Conservation (phyloP, 2,797 vertebrate genomes). For the Labroides dimidiatus region DNA sequence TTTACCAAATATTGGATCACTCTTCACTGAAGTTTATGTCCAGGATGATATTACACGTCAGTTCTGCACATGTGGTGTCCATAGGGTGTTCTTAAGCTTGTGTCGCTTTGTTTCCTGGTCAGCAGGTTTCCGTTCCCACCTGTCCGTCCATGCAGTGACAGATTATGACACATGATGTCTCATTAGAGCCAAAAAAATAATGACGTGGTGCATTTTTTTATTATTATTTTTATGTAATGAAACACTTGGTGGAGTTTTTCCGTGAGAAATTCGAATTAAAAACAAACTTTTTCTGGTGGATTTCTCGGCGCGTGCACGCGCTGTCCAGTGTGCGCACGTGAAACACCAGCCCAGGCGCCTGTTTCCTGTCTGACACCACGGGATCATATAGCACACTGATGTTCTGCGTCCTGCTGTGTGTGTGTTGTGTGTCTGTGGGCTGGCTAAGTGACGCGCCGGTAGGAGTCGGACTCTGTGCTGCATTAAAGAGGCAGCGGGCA, state of each 20-base stretch:
- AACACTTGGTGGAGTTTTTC: too few relatives aligned
- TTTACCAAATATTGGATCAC: not conserved
- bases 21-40: not conserved
- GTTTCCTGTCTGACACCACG: not conserved
- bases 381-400: slow-evolving; percentile 4
- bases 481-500: slow-evolving; percentile 92
- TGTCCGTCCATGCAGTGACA: too few relatives aligned
- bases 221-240: too few relatives aligned
- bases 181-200: too few relatives aligned
- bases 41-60: not conserved
- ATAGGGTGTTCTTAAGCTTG: too few relatives aligned
- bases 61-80: not conserved
- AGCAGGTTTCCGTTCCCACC: too few relatives aligned
- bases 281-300: not conserved
- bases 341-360: not conserved
- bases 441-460: slow-evolving; percentile 80
- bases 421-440: slow-evolving; percentile 59
- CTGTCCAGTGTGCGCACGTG: not conserved
- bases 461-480: slow-evolving; percentile 81
- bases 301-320: not conserved
- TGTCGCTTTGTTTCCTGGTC: too few relatives aligned
- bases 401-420: not conserved
- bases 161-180: too few relatives aligned
- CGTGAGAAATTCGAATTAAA: not conserved
- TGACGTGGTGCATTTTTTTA: too few relatives aligned